Conservation (phyloP, 2,888 invertebrate species). For the Nowickia ferox region DNA sequence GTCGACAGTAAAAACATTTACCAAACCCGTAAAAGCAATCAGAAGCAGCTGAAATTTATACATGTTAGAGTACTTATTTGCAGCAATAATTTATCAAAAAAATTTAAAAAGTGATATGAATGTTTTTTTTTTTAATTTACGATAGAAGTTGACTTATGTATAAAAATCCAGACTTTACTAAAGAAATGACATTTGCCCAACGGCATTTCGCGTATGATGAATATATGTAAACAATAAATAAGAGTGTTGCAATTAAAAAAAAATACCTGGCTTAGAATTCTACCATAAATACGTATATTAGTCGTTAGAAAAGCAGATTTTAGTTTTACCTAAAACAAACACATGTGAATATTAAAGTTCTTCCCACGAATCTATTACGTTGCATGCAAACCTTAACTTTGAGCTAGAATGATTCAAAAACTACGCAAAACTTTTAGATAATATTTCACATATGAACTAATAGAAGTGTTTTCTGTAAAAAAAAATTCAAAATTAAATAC, state of each 20-base stretch:
- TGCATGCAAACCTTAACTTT: neutral
- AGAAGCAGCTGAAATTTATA: slow-evolving; percentile 6
- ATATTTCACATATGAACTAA: neutral
- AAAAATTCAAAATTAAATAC: too few species aligned
- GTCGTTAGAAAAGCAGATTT: too few species aligned
- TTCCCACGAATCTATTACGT: neutral
- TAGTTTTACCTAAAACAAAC: neutral
- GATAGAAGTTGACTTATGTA: neutral
- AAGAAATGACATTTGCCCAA: neutral
- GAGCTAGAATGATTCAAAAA: neutral
- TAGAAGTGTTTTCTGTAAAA: too few species aligned
- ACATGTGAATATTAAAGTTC: neutral
- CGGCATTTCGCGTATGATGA: neutral
- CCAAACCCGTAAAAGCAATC: slow-evolving; percentile 17
- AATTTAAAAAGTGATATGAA: neutral
- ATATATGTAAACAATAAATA: neutral
- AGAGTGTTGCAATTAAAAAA: neutral
- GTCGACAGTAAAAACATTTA: slow-evolving; percentile 29
- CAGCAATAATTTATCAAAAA: neutral
- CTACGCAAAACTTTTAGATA: neutral
- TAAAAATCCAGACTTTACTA: neutral
- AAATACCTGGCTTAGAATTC: neutral
- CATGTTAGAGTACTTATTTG: neutral
- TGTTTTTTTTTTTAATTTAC: neutral
- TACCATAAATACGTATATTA: too few species aligned